Percentiles rank a stretch among this genome's conserved stretches.
Evolutionary conservation across 2,888 invertebrate genomes (phyloP).

Genomic region (Salticus scenicus): DNA sequence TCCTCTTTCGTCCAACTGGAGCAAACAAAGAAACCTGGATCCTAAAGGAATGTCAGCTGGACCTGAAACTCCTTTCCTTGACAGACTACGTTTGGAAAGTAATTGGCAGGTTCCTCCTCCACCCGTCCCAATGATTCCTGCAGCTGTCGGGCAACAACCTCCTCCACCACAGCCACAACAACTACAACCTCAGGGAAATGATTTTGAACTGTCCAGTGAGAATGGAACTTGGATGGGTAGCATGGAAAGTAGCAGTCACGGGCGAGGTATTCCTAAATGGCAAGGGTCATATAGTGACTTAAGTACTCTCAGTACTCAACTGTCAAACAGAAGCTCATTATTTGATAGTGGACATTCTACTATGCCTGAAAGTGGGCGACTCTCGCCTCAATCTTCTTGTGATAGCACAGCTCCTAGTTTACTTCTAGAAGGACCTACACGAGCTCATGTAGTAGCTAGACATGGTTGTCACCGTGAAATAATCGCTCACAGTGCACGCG

Average conservation of each 20-base stretch:
- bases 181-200: slow-evolving; percentile 37
- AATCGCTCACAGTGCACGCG: slow-evolving; percentile 85
- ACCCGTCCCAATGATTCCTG: slow-evolving; percentile 36
- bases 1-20: slow-evolving; percentile 26
- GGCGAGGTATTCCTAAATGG: slow-evolving; percentile 79
- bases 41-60: not conserved
- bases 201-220: slow-evolving; percentile 65
- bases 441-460: slow-evolving; percentile 64
- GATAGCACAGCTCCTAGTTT: slow-evolving; percentile 58
- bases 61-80: slow-evolving; percentile 63
- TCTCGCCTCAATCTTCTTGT: slow-evolving; percentile 71
- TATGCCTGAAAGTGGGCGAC: slow-evolving; percentile 69
- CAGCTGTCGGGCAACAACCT: slow-evolving; percentile 1
- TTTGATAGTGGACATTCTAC: slow-evolving; percentile 70
- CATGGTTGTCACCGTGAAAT: slow-evolving; percentile 69
- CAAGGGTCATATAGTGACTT: slow-evolving; percentile 85
- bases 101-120: slow-evolving; percentile 58
- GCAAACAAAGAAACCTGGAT: slow-evolving; percentile 33
- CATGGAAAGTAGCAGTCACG: slow-evolving; percentile 63
- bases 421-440: slow-evolving; percentile 61
- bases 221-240: slow-evolving; percentile 69
- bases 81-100: slow-evolving; percentile 60
- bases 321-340: slow-evolving; percentile 69
- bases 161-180: slow-evolving; percentile 12
- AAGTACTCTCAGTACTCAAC: slow-evolving; percentile 75